Evolutionary conservation across 2,113 vertebrate species (phyloP), one percentile per base, ranked within the genome.

Genomic region (Entelurus aequoreus): DNA sequence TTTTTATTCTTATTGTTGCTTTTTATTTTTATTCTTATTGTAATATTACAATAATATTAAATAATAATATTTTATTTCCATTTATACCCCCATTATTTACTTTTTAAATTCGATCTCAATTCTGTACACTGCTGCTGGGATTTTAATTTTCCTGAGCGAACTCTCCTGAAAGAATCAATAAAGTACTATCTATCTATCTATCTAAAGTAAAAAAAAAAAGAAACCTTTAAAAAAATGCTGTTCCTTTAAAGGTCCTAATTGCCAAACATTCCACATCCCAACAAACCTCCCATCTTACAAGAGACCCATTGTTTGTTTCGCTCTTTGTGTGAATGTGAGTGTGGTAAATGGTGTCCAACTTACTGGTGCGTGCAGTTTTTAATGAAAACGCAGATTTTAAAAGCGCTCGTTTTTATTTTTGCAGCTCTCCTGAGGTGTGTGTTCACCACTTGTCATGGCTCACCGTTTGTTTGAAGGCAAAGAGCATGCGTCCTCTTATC

Each of bases 401-500:
- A 28, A 11, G 12, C 37, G 9, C n/a, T 58, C 8, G 19, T 11
- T 57, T 38, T 4, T n/a, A 2, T 8, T 2, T 8, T 19, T 42
- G 15, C 2, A 13, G 1, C n/a, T 21, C 13, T 13, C 5, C 10
- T 53, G 51, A 19, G 8, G 11, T 53, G 19, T 19, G 54, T 5
- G 8, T 15, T 49, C 37, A 38, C 36, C 5, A 0, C 8, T 36
- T 8, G 19, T 54, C 6, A 94, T 94, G 93, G 71, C 91, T 63
- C 21, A 86, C 15, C 88, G 88, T 37, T 69, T 92, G 76, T 94
- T 92, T n/a, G 92, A 94, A 70, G 91, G 75, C 4, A 88, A 63
- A 42, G 67, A 79, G 0, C 91, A 94, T 0, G 90, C 90, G 0
- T 82, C 82, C 0, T 59, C 82, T 48, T 94, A 94, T 69, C 86